Conservation (phyloP, 2,113 vertebrate species). For the Empidonax alnorum region DNA sequence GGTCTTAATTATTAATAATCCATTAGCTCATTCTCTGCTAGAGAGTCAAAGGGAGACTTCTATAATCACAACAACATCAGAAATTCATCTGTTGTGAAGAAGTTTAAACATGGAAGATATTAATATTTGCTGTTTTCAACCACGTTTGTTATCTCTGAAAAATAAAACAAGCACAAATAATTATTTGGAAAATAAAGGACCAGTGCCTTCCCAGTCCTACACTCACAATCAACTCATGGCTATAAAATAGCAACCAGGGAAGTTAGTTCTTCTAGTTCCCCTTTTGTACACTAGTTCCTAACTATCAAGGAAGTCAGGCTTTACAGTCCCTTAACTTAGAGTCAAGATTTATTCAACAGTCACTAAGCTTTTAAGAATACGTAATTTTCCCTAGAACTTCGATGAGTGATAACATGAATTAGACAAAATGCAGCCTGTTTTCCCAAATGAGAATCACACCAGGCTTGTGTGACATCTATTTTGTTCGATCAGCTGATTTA, state of each 20-base stretch:
- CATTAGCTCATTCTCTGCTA: constrained; percentile 4
- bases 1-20: not conserved
- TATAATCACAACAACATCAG: not conserved
- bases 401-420: not conserved
- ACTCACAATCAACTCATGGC: not conserved
- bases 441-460: not conserved
- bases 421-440: not conserved
- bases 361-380: not conserved
- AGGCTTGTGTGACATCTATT: not conserved
- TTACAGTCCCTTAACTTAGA: not conserved
- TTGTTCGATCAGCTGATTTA: not conserved
- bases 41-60: not conserved
- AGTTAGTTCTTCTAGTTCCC: not conserved
- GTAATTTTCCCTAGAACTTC: not conserved
- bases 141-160: not conserved
- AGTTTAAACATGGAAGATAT: not conserved
- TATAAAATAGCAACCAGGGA: not conserved
- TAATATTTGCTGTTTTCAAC: not conserved
- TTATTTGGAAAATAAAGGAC: not conserved
- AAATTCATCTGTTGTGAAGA: not conserved
- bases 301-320: not conserved
- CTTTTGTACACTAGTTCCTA: not conserved
- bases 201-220: not conserved
- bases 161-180: not conserved
- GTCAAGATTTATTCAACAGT: not conserved